Percentiles rank a stretch among this genome's conserved stretches.
These are phyloP conservation scores for Chiloscyllium punctatum DNA, from an alignment of 2,797 vertebrate species.

Conservation along the genomic window DNA sequence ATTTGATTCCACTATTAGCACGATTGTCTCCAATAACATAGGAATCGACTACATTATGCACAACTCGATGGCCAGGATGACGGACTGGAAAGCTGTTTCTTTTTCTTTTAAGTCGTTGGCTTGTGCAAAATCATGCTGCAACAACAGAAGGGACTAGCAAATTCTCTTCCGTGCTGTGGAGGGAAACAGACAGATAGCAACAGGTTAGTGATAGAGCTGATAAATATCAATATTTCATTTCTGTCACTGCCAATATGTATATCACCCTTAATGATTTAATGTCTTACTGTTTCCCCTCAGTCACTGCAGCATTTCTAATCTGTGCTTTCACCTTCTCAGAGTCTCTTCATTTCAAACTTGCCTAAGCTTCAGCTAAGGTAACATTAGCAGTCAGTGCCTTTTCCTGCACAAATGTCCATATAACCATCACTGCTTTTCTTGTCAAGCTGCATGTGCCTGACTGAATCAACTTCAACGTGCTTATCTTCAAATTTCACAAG, in stretches of 20 bases:
- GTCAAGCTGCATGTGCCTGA: not conserved
- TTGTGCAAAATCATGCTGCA: slow-evolving; percentile 87
- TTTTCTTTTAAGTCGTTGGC: slow-evolving; percentile 56
- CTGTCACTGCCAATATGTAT: not conserved
- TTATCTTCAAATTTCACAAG: not conserved
- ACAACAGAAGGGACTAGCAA: slow-evolving; percentile 91
- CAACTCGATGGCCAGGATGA: slow-evolving; percentile 76
- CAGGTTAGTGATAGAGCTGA: not conserved
- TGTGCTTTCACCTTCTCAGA: not conserved
- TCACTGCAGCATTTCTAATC: not conserved
- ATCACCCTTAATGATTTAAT: not conserved
- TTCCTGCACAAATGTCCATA: not conserved
- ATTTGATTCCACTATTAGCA: slow-evolving; percentile 70
- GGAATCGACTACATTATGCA: slow-evolving; percentile 67
- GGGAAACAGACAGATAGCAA: slow-evolving; percentile 57
- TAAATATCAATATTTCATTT: not conserved
- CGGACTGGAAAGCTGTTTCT: slow-evolving; percentile 80
- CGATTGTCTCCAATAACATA: slow-evolving; percentile 62
- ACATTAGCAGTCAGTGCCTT: not conserved
- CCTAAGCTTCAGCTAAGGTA: not conserved
- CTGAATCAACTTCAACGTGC: not conserved
- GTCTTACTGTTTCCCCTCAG: not conserved
- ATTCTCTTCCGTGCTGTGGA: slow-evolving; percentile 92
- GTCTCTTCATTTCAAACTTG: not conserved
- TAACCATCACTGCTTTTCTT: not conserved